Conservation (phyloP, 92 coral and sea anemone species). For the Micromussa lordhowensis region DNA sequence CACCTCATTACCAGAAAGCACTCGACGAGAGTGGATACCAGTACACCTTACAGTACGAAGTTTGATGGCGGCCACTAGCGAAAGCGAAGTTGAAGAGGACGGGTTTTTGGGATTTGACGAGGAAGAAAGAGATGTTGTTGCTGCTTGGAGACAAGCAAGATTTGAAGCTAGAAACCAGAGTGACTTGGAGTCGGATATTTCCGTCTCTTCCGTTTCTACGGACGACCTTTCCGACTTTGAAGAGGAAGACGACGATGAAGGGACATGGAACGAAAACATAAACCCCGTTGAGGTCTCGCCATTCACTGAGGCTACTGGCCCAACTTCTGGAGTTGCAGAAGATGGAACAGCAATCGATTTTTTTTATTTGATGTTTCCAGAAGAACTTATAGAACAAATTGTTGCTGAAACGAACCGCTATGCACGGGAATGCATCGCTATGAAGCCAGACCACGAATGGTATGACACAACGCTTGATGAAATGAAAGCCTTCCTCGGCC, state of each 20-base stretch:
- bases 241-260: too few relatives aligned
- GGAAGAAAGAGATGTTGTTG: constrained; percentile 30
- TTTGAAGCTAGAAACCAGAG: constrained; percentile 2
- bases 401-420: neutral
- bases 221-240: neutral
- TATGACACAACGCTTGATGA: constrained; percentile 15
- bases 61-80: too few relatives aligned
- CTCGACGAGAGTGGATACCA: too few relatives aligned
- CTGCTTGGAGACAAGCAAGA: constrained; percentile 10
- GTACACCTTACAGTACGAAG: too few relatives aligned
- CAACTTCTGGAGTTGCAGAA: constrained; percentile 2
- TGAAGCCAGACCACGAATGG: constrained; percentile 46
- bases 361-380: too few relatives aligned
- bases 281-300: neutral
- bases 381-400: too few relatives aligned
- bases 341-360: too few relatives aligned
- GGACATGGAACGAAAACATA: constrained; percentile 4
- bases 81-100: too few relatives aligned
- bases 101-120: too few relatives aligned
- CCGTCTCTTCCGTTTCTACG: constrained; percentile 6
- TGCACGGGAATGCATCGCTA: constrained; percentile 29
- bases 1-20: too few relatives aligned
- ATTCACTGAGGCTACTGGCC: neutral
- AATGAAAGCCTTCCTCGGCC: constrained; percentile 30
- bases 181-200: constrained; percentile 52